Percentiles rank a stretch among this genome's conserved stretches.
Conservation (phyloP, 2,797 vertebrate genomes). For the Synanceia verrucosa region DNA sequence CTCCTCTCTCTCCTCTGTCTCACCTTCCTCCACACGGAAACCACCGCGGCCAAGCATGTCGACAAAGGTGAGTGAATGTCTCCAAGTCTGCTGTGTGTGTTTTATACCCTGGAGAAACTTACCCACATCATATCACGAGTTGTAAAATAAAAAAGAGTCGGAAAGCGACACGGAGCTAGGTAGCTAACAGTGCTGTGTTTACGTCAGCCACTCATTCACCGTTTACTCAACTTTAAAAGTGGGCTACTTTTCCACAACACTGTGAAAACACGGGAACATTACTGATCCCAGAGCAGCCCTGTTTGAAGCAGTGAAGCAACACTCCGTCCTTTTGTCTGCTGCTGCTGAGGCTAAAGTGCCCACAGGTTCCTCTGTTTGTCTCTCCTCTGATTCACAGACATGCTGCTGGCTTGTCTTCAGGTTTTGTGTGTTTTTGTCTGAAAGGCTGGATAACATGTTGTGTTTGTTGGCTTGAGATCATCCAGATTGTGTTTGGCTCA, state of each 20-base stretch:
- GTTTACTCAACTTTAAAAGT: conserved; percentile 53
- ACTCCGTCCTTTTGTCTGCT: conserved; percentile 62
- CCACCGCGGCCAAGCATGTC: conserved; percentile 77
- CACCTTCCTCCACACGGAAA: conserved; percentile 78
- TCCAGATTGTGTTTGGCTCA: not conserved
- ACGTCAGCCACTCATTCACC: conserved; percentile 5
- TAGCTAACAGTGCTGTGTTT: conserved; percentile 29
- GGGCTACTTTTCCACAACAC: conserved; percentile 3
- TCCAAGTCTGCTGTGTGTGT: not conserved
- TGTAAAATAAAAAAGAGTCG: not conserved
- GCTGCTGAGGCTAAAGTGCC: conserved; percentile 14
- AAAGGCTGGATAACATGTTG: not conserved
- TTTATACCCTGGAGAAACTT: conserved; percentile 23
- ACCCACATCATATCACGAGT: conserved; percentile 19
- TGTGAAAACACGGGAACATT: too few relatives aligned
- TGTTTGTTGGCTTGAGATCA: not conserved
- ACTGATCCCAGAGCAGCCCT: conserved; percentile 2
- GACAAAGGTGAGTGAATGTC: conserved; percentile 80
- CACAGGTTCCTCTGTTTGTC: conserved; percentile 16
- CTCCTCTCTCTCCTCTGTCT: conserved; percentile 87
- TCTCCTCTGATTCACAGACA: conserved; percentile 7
- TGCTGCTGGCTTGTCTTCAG: not conserved
- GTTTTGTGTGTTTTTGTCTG: not conserved
- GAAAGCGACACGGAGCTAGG: conserved; percentile 22
- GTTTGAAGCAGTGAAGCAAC: conserved; percentile 21